A percentile compares a stretch with the other conserved stretches of the same genome.
These are phyloP conservation scores for Ptiloglossa arizonensis DNA, from an alignment of 1,140 invertebrate genomes.

Conservation along the genomic window DNA sequence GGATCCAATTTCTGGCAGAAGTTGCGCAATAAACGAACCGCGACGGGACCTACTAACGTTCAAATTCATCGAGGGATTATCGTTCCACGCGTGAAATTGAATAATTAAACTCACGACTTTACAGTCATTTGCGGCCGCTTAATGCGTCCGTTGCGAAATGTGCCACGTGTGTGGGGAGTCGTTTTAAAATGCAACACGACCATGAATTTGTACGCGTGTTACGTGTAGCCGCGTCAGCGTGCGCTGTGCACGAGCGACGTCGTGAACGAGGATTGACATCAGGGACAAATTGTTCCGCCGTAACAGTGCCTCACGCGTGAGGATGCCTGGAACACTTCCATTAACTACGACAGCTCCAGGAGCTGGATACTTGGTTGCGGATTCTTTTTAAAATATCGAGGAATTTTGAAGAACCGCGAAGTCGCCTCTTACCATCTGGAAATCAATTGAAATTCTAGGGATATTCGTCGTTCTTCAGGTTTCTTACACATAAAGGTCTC, in stretches of 20 bases:
- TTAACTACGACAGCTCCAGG: too few relatives aligned
- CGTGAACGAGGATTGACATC: constrained; percentile 11
- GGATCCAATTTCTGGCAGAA: constrained; percentile 2
- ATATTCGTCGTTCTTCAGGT: too few relatives aligned
- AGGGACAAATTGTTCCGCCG: not conserved
- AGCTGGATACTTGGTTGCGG: too few relatives aligned
- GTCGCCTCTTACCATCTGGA: too few relatives aligned
- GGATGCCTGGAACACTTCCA: not conserved
- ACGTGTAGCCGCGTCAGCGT: not conserved
- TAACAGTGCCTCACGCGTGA: not conserved
- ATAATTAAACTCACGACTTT: constrained; percentile 21
- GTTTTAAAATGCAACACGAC: not conserved
- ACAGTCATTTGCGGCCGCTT: constrained; percentile 4
- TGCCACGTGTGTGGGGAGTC: not conserved
- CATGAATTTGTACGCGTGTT: not conserved
- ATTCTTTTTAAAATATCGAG: too few relatives aligned
- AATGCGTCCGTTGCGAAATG: not conserved
- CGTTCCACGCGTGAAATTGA: constrained; percentile 26
- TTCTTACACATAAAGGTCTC: too few relatives aligned
- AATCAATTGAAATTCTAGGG: too few relatives aligned
- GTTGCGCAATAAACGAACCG: constrained; percentile 8
- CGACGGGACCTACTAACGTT: not conserved
- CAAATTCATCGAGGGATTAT: constrained; percentile 9
- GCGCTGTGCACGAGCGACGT: not conserved
- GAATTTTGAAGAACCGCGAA: too few relatives aligned